Conservation (phyloP, 2,888 invertebrate genomes). For the Ophioninae sp. region DNA sequence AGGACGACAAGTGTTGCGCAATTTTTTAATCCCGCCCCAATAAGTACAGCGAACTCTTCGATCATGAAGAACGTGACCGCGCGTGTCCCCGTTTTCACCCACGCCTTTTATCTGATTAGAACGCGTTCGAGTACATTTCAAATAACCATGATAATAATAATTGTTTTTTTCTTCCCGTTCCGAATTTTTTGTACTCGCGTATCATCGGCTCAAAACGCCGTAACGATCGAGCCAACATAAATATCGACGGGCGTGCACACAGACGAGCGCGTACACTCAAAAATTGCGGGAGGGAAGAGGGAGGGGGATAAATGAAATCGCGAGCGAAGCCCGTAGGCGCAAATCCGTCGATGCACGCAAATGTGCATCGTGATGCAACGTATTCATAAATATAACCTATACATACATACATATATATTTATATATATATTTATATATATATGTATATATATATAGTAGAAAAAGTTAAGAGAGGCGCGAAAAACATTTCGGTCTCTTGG, state of each 20-base stretch:
- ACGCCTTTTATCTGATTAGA: conserved; percentile 72
- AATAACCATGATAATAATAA: conserved; percentile 23
- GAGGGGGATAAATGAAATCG: conserved; percentile 50
- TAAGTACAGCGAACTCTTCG: conserved; percentile 48
- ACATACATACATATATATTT: conserved; percentile 13
- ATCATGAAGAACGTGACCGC: conserved; percentile 57
- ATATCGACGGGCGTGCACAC: conserved; percentile 58
- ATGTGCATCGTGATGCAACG: conserved; percentile 49
- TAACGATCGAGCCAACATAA: conserved; percentile 73
- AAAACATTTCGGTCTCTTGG: conserved; percentile 53
- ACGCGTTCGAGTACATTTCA: conserved; percentile 45
- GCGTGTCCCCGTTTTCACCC: conserved; percentile 66
- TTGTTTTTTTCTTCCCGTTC: conserved; percentile 34
- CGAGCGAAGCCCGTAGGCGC: conserved; percentile 59
- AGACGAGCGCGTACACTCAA: conserved; percentile 32
- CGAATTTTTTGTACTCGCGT: conserved; percentile 46
- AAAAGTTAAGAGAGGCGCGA: conserved; percentile 3
- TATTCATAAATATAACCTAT: conserved; percentile 29
- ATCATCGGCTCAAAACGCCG: conserved; percentile 68
- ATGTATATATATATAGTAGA: conserved; percentile 18
- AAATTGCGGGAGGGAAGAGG: conserved; percentile 36
- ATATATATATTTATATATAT: no score
- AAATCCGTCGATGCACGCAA: conserved; percentile 44
- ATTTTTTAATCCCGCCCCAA: conserved; percentile 4
- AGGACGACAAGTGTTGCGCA: not conserved